These are phyloP conservation scores for Cladopsammia gracilis DNA, from an alignment of 64 coral and sea anemone genomes.

Conservation along the genomic window DNA sequence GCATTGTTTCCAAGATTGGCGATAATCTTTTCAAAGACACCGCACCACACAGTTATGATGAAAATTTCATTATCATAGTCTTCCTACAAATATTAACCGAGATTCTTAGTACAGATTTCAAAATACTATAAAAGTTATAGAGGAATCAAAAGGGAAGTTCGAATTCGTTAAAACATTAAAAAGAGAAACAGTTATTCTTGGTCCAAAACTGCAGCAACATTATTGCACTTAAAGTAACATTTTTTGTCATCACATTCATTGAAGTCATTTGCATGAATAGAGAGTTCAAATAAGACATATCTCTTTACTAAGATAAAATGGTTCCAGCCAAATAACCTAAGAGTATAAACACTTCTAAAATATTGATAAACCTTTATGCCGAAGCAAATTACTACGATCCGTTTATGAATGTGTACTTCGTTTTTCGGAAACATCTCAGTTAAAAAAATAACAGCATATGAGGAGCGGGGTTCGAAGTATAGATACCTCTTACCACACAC, in stretches of 20 bases:
- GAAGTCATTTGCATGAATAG: background rate
- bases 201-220: background rate
- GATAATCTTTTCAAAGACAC: constrained; percentile 19
- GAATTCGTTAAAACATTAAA: background rate
- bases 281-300: constrained; percentile 1
- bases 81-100: background rate
- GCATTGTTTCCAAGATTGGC: constrained; percentile 2
- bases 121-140: no score
- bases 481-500: no score
- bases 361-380: background rate
- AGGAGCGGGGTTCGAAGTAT: no score
- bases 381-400: background rate
- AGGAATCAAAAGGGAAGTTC: background rate
- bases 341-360: background rate
- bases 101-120: background rate
- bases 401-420: background rate
- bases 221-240: background rate
- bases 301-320: background rate
- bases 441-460: no score
- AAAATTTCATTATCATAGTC: background rate
- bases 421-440: background rate
- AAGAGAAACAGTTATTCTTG: background rate
- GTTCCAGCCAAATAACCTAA: background rate
- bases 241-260: constrained; percentile 4
- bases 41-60: background rate